Evolutionary conservation across 1,140 invertebrate genomes (phyloP), one percentile per base, ranked within the genome.

Genomic region (Pteromalus puparum): DNA sequence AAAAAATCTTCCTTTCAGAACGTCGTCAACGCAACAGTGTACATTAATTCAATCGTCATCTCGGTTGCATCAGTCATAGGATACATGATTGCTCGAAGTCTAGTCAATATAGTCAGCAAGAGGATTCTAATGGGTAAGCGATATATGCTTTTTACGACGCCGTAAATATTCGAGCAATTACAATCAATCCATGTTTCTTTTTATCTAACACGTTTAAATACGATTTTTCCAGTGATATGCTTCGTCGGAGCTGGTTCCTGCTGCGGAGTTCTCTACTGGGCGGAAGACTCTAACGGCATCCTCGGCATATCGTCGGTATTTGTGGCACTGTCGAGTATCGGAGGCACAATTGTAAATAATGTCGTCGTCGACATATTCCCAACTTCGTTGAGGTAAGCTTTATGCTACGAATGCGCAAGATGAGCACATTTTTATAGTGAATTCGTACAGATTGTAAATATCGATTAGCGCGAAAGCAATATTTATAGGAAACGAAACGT

Each of bases 1-100:
- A 67, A 70, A 26, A 53, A 73, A 72, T n/a, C 10, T 67, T 42
- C 46, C 42, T 53, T 76, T 38, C 72, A 85, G 77, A 85, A 81
- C 42, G 24, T 75, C 4, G 86, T 92, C 15, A 90, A 91, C 79
- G 86, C 90, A n/a, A 89, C 84, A 34, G 91, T 92, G 0, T 92
- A 92, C n/a, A 88, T 91, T 28, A 92, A 92, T 86, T 91, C 92
- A 21, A 93, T 93, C 7, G 92, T 93, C 12, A 90, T 93, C 18
- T 91, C 92, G 1, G 34, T 89, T 24, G 91, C 91, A 0, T 88
- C 90, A 28, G 89, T 93, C 34, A 79, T 92, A 38, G 92, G 92
- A 30, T 93, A 92, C 82, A 88, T 91, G 7, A 72, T 93, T 34
- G 93, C 92, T 42, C 91, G 90, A 30, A 87, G 88, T 26, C 78